A percentile compares a stretch with the other conserved stretches of the same genome.
phyloP scores from a whole-genome alignment of 2,888 invertebrate species.

The Drepanosiphum platanoidis region DNA sequence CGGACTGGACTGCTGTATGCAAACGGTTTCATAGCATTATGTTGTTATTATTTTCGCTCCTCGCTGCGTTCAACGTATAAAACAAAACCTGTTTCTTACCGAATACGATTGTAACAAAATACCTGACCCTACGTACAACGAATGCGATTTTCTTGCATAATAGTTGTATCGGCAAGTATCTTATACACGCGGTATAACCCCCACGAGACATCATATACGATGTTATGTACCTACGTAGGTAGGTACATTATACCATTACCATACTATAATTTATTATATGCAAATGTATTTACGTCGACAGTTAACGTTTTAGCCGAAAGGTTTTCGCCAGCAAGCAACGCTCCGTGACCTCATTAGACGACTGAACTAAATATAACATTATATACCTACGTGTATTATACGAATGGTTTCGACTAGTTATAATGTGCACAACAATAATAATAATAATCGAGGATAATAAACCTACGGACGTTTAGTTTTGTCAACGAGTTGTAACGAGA shows the following conservation, averaged over 20 bases:
- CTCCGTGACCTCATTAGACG: neutral
- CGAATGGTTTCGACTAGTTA: too few species aligned
- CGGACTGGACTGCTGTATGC: neutral
- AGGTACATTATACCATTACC: neutral
- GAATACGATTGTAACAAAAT: neutral
- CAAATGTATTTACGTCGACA: neutral
- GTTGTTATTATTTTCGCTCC: slow-evolving; percentile 3
- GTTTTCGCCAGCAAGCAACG: neutral
- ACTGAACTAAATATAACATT: neutral
- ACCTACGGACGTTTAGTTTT: neutral
- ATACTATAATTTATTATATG: too few species aligned
- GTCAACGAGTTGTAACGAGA: neutral
- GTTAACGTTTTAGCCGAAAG: too few species aligned
- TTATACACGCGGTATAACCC: neutral
- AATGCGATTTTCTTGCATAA: slow-evolving; percentile 44
- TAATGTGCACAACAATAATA: too few species aligned
- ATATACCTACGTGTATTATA: neutral
- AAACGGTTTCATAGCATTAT: neutral
- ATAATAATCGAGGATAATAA: neutral
- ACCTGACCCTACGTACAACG: neutral
- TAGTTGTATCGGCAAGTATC: too few species aligned
- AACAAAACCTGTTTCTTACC: slow-evolving; percentile 48
- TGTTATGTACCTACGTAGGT: neutral
- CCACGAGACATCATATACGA: neutral
- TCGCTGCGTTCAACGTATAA: neutral